Percentiles rank a stretch among this genome's conserved stretches.
These are phyloP conservation scores for Sebastes paucispinis DNA, from an alignment of 2,797 vertebrate species.

Conservation along the genomic window DNA sequence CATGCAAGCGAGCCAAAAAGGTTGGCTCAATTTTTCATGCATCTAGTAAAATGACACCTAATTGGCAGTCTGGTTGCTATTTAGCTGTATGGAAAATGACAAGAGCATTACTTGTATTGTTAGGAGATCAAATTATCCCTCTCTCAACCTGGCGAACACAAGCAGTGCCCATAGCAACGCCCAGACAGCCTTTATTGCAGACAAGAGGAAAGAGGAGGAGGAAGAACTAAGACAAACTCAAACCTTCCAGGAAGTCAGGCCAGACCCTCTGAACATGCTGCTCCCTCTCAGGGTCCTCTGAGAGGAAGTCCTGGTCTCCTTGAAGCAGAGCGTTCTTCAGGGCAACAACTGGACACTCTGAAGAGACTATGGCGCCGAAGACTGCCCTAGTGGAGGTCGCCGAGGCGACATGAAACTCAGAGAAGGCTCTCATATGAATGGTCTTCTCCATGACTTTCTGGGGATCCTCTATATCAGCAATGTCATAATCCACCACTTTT, in stretches of 20 bases:
- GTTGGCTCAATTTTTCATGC: background rate
- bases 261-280: slow-evolving; percentile 15
- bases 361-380: background rate
- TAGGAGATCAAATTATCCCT: slow-evolving; percentile 46
- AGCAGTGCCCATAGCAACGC: slow-evolving; percentile 35
- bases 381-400: background rate
- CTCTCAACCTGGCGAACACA: slow-evolving; percentile 12
- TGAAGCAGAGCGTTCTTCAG: background rate
- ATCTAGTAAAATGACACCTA: slow-evolving; percentile 1
- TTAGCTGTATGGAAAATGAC: slow-evolving; percentile 40
- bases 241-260: slow-evolving; percentile 55
- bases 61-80: slow-evolving; percentile 17
- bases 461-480: background rate
- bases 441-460: background rate
- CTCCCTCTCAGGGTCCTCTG: background rate
- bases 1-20: background rate
- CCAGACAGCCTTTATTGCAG: background rate
- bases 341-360: background rate
- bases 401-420: background rate
- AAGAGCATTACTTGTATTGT: slow-evolving; percentile 34
- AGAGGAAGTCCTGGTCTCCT: background rate
- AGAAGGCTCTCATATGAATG: background rate
- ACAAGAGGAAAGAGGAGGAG: background rate
- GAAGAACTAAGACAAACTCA: slow-evolving; percentile 36
- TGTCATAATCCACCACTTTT: background rate